Conservation (phyloP, 2,113 vertebrate species). For the Albula glossodonta region DNA sequence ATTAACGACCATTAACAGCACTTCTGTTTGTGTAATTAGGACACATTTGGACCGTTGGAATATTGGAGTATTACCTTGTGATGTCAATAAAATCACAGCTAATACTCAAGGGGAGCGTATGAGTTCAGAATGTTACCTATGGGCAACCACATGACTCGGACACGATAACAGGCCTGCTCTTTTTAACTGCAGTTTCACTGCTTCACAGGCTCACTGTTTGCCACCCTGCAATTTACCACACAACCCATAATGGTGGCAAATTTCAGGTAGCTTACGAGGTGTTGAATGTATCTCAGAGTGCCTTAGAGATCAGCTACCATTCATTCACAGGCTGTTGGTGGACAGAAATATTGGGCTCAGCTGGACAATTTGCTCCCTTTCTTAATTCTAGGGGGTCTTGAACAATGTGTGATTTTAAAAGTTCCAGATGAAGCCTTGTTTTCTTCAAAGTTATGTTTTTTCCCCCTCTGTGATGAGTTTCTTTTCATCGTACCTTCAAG, state of each 20-base stretch:
- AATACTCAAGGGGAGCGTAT: conserved; percentile 38
- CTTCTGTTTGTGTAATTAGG: too few relatives aligned
- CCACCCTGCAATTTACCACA: not conserved
- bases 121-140: not conserved
- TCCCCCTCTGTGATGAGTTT: not conserved
- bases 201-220: not conserved
- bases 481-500: not conserved
- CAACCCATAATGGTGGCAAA: not conserved
- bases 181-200: not conserved
- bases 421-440: not conserved
- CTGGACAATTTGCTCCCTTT: not conserved
- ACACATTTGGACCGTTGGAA: not conserved
- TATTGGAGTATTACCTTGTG: not conserved
- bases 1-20: too few relatives aligned
- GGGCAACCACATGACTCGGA: conserved; percentile 50
- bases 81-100: not conserved
- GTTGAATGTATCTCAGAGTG: not conserved
- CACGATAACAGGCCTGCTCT: conserved; percentile 51
- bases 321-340: not conserved
- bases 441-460: not conserved
- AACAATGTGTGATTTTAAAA: not conserved
- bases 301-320: not conserved
- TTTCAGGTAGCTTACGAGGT: not conserved
- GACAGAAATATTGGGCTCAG: not conserved
- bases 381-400: not conserved